phyloP scores from a whole-genome alignment of 1,140 invertebrate genomes.

The Drosophila nasuta region DNA sequence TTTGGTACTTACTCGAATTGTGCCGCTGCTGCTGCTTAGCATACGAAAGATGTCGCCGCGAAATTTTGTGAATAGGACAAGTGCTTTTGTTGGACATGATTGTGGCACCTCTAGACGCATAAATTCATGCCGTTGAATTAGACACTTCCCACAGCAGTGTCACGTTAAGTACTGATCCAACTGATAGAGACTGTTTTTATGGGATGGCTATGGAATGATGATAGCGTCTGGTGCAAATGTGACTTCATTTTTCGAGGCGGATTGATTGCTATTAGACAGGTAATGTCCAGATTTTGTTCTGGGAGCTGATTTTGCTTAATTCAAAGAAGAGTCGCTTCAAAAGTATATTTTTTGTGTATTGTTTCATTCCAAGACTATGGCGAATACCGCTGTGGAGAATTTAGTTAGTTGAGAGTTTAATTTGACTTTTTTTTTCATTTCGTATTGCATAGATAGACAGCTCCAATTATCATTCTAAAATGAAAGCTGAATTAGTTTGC shows the following conservation, averaged over 20 bases:
- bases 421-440: no score
- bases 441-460: no score
- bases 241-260: background rate
- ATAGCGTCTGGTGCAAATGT: conserved; percentile 21
- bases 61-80: conserved; percentile 38
- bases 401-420: no score
- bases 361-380: no score
- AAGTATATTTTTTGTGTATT: no score
- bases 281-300: no score
- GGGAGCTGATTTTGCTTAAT: no score
- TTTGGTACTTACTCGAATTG: conserved; percentile 34
- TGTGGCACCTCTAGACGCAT: conserved; percentile 42
- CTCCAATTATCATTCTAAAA: no score
- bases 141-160: conserved; percentile 24
- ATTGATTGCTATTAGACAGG: no score
- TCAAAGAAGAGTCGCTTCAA: no score
- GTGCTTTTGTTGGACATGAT: conserved; percentile 30
- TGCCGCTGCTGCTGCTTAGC: conserved; percentile 28
- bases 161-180: conserved; percentile 62
- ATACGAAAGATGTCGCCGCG: conserved; percentile 8
- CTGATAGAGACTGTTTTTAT: conserved; percentile 53
- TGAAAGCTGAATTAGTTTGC: no score
- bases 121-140: conserved; percentile 40
- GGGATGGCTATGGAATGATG: conserved; percentile 49
- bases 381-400: no score